A percentile compares a stretch with the other conserved stretches of the same genome.
These are phyloP conservation scores for Apodemia hepburni DNA, from an alignment of 2,888 invertebrate species.

Conservation along the genomic window DNA sequence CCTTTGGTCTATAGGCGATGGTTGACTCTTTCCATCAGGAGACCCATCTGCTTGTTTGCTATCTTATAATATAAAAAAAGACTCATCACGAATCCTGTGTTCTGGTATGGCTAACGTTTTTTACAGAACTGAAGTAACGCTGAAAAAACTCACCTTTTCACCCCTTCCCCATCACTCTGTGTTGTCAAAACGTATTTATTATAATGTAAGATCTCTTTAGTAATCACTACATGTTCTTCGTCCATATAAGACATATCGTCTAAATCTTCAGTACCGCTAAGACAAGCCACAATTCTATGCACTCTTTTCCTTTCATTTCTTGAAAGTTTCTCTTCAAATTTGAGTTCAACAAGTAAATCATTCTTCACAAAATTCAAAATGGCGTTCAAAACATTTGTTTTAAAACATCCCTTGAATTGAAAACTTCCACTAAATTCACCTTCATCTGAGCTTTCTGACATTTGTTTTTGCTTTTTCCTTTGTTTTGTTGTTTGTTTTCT, in stretches of 20 bases:
- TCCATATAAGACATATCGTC: not conserved
- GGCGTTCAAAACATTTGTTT: constrained; percentile 39
- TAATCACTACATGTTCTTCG: not conserved
- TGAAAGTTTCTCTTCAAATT: constrained; percentile 40
- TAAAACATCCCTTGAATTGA: constrained; percentile 32
- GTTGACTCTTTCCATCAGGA: too few species aligned
- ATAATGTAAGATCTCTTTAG: not conserved
- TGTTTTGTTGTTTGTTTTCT: not conserved
- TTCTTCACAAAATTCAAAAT: constrained; percentile 52
- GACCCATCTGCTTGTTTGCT: too few species aligned
- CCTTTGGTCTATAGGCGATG: too few species aligned
- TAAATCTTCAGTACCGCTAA: not conserved
- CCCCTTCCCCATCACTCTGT: not conserved
- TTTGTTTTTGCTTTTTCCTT: not conserved
- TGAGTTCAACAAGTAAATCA: constrained; percentile 41
- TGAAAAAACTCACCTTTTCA: not conserved
- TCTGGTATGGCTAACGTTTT: too few species aligned
- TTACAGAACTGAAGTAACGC: too few species aligned
- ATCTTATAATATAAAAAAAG: too few species aligned
- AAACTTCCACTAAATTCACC: not conserved
- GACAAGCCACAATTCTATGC: not conserved
- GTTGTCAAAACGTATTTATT: not conserved
- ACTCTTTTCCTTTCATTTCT: constrained; percentile 22
- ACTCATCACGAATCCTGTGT: too few species aligned
- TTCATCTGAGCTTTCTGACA: not conserved